Base-by-base conservation (phyloP, 2,797 vertebrate genomes). In the Etheostoma perlongum region DNA sequence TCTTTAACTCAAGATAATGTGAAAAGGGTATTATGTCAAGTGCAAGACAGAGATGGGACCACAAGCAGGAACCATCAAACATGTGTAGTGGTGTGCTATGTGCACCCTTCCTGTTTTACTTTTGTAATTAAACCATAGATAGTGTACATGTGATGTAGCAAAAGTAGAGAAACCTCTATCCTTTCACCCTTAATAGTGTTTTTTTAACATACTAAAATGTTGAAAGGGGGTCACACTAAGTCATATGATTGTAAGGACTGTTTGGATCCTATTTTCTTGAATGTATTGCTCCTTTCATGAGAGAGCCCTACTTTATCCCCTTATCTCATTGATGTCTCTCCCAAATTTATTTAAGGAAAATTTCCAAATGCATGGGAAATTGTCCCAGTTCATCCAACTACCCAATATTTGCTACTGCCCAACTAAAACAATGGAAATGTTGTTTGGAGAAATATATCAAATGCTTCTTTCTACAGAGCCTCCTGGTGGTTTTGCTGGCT, bases 371-470 rank as follows among this genome's bases (percentile, higher is more conserved):
- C 57, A 64, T 46, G 54, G 27, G n/a, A 71, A 58, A 27, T 9
- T 30, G 27, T 4, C 33, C 33, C 14, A 27, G 42, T 46, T 59
- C 23, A 3, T 36, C n/a, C 18, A 8, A 42, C 11, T 40, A 30
- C 15, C 33, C 15, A 53, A 8, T 49, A 40, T 63, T 6, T 49
- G 8, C 21, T 59, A 16, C 46, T 54, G 8, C 36, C 10, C 4
- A 62, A 57, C 53, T n/a, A 46, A 23, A 68, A 67, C 40, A 62
- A 64, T 51, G 10, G 15, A 30, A 54, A 40, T 53, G 27, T 64
- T 72, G 58, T 68, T 69, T 49, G 21, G 40, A n/a, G 60, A 66
- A 72, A 82, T 42, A 72, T 76, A 79, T 79, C 72, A 78, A 75
- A 57, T 80, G 15, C 5, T 55, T 77, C 33, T 67, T 76, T 63